These are phyloP conservation scores for Lycodopsis pacificus DNA, from an alignment of 2,797 vertebrate species.

Conservation along the genomic window DNA sequence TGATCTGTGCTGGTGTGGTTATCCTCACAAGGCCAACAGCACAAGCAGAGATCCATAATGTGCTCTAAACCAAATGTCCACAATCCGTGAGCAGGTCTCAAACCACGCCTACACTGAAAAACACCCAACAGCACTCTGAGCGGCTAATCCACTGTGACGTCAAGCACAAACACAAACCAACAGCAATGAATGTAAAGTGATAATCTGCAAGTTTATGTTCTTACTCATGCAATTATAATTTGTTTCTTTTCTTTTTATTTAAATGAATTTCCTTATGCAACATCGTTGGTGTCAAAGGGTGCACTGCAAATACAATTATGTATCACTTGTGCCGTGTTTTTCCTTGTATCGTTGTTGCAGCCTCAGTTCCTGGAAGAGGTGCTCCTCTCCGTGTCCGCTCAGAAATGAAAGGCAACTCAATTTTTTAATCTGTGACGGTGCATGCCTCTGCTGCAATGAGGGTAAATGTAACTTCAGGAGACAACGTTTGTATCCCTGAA, in stretches of 20 bases:
- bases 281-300: neutral
- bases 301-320: neutral
- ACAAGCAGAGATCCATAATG: conserved; percentile 57
- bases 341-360: conserved; percentile 9
- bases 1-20: conserved; percentile 61
- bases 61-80: conserved; percentile 63
- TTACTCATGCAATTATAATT: conserved; percentile 9
- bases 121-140: conserved; percentile 32
- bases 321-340: conserved; percentile 2
- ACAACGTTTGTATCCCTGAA: neutral
- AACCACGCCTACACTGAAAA: conserved; percentile 40
- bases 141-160: conserved; percentile 52
- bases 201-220: conserved; percentile 33
- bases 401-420: conserved; percentile 15
- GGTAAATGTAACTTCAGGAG: neutral
- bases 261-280: neutral
- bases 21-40: conserved; percentile 40
- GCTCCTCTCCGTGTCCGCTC: neutral
- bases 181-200: conserved; percentile 25
- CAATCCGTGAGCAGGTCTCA: conserved; percentile 40
- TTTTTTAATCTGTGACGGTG: neutral
- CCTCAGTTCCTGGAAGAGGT: conserved; percentile 24
- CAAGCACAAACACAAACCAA: conserved; percentile 30
- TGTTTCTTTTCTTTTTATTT: neutral
- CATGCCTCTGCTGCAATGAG: neutral